A percentile compares a stretch with the other conserved stretches of the same genome.
phyloP scores from a whole-genome alignment of 1,140 invertebrate genomes.

The Drosophila elegans region DNA sequence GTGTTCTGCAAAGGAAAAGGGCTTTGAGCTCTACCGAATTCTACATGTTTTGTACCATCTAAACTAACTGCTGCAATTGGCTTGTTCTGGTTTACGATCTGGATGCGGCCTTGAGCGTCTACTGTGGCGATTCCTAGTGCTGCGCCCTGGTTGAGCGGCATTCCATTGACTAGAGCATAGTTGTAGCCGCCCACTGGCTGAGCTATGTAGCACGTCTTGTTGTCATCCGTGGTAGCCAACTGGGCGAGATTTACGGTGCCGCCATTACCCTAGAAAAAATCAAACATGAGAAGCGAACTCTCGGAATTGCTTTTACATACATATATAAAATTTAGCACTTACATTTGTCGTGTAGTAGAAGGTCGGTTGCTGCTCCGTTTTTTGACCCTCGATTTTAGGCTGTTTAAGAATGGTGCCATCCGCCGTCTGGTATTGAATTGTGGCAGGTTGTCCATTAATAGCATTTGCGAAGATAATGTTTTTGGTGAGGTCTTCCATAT shows the following conservation, averaged over 20 bases:
- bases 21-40: not conserved
- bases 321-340: constrained; percentile 73
- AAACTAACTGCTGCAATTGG: constrained; percentile 77
- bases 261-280: constrained; percentile 77
- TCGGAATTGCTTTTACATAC: no score
- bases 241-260: constrained; percentile 88
- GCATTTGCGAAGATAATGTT: constrained; percentile 84
- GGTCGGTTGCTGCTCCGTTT: constrained; percentile 86
- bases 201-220: constrained; percentile 89
- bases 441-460: constrained; percentile 80
- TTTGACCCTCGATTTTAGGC: constrained; percentile 84
- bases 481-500: constrained; percentile 84
- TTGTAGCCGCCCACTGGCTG: constrained; percentile 89
- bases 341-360: constrained; percentile 89
- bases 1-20: constrained; percentile 85
- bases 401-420: constrained; percentile 84
- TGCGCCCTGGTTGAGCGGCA: constrained; percentile 85
- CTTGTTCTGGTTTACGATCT: constrained; percentile 84
- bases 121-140: constrained; percentile 82
- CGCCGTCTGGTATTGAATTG: constrained; percentile 83
- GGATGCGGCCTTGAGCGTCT: constrained; percentile 80
- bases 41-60: not conserved
- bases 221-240: constrained; percentile 86
- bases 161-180: constrained; percentile 88
- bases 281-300: not conserved